phyloP scores from a whole-genome alignment of 2,113 vertebrate genomes.

The Pseudonaja textilis region DNA sequence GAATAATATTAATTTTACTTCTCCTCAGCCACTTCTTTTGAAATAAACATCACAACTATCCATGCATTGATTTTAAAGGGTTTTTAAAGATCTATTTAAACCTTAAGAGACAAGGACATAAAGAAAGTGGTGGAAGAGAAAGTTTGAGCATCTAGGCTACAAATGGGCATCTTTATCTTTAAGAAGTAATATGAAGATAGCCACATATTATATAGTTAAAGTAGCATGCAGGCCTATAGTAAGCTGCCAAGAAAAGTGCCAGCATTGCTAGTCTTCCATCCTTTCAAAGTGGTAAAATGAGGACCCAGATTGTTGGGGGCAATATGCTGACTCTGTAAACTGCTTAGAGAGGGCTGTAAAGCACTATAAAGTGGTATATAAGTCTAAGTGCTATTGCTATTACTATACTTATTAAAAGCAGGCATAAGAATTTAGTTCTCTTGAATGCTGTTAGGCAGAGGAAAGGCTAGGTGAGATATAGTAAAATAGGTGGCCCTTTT shows the following conservation, averaged over 20 bases:
- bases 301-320: too few relatives aligned
- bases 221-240: not conserved
- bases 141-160: not conserved
- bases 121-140: not conserved
- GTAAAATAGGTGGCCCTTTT: not conserved
- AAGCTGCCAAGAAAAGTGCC: not conserved
- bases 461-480: not conserved
- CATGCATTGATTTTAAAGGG: not conserved
- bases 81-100: not conserved
- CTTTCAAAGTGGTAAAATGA: too few relatives aligned
- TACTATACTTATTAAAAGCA: not conserved
- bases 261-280: not conserved
- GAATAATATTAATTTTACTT: not conserved
- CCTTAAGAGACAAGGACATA: not conserved
- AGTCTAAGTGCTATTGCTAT: too few relatives aligned
- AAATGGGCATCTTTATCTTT: not conserved
- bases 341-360: too few relatives aligned
- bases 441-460: not conserved
- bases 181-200: not conserved
- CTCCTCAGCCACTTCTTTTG: not conserved
- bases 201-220: not conserved
- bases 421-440: not conserved
- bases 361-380: too few relatives aligned
- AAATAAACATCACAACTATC: not conserved
- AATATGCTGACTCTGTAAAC: too few relatives aligned